These are phyloP conservation scores for Acanthosepion pharaonis DNA, from an alignment of 2,888 invertebrate species.

Conservation along the genomic window DNA sequence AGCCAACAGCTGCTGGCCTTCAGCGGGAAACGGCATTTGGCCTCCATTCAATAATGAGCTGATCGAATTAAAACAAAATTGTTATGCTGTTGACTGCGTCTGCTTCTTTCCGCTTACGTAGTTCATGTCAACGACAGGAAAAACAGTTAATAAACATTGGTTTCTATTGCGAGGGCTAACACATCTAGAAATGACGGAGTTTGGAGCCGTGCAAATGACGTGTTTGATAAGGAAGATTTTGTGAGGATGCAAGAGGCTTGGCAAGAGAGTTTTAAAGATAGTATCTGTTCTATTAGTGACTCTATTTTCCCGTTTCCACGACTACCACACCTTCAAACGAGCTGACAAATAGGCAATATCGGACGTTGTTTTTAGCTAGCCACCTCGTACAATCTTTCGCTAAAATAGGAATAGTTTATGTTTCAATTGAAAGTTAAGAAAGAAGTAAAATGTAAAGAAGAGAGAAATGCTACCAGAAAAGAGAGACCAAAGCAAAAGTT, in stretches of 20 bases:
- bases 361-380: neutral
- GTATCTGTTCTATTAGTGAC: neutral
- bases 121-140: slow-evolving; percentile 33
- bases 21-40: slow-evolving; percentile 33
- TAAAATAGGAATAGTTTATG: neutral
- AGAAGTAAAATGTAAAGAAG: too few relatives aligned
- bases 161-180: neutral
- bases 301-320: neutral
- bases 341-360: neutral
- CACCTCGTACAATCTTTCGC: neutral
- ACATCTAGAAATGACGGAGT: neutral
- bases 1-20: slow-evolving; percentile 23
- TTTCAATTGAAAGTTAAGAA: too few relatives aligned
- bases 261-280: neutral
- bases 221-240: neutral
- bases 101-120: slow-evolving; percentile 22
- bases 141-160: slow-evolving; percentile 33
- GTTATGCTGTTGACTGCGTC: neutral
- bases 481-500: too few relatives aligned
- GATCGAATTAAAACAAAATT: slow-evolving; percentile 33
- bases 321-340: neutral
- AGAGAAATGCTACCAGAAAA: too few relatives aligned
- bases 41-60: neutral
- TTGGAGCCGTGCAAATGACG: neutral
- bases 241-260: neutral